Conservation (phyloP, 1,140 invertebrate species). For the Camponotus floridanus region DNA sequence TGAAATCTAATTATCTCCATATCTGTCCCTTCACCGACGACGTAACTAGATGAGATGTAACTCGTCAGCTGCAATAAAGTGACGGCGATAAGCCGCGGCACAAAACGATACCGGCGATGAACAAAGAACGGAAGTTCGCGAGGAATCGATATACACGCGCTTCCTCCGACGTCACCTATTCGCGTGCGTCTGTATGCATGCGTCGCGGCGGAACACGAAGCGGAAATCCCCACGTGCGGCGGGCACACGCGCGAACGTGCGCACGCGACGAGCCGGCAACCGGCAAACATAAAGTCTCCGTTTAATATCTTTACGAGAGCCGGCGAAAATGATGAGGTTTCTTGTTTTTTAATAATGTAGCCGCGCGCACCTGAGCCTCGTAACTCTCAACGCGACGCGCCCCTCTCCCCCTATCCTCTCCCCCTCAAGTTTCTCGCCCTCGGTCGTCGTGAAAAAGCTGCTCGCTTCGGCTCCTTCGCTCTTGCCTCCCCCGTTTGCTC, state of each 20-base stretch:
- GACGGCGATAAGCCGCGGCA: conserved; percentile 33
- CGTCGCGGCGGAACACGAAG: conserved; percentile 75
- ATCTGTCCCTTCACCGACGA: not conserved
- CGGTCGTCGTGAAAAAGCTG: conserved; percentile 52
- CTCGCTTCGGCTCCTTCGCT: conserved; percentile 35
- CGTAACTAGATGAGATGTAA: not conserved
- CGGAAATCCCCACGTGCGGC: conserved; percentile 73
- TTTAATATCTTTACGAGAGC: conserved; percentile 84
- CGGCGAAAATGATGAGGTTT: conserved; percentile 84
- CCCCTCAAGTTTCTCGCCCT: not conserved
- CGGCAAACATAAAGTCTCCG: conserved; percentile 84
- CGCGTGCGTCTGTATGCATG: conserved; percentile 20
- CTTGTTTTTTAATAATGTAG: conserved; percentile 85
- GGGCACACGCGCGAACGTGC: conserved; percentile 53
- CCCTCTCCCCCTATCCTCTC: not conserved
- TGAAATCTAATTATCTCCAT: not conserved
- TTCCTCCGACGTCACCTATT: conserved; percentile 63
- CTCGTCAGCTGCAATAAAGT: conserved; percentile 49
- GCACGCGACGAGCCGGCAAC: conserved; percentile 61
- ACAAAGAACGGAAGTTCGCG: conserved; percentile 70
- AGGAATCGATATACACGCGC: conserved; percentile 71
- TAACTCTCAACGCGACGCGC: conserved; percentile 78
- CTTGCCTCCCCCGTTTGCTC: not conserved
- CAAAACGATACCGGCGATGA: conserved; percentile 53
- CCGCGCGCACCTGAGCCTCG: conserved; percentile 83